phyloP scores from a whole-genome alignment of 2,113 vertebrate genomes.

The Protobothrops mucrosquamatus region DNA sequence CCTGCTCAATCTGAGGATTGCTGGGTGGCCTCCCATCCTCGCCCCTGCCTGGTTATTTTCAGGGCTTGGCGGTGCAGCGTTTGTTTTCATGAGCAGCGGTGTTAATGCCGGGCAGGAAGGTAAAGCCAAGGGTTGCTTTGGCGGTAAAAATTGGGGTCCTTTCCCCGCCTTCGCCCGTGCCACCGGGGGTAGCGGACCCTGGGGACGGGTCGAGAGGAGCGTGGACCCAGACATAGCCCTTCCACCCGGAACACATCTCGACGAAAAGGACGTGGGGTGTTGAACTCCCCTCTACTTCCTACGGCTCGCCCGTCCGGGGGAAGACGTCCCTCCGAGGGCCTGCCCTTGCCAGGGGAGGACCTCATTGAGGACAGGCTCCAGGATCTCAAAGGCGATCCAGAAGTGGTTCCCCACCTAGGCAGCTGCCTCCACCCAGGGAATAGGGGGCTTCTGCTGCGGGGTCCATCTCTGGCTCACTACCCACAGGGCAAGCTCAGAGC shows the following conservation, averaged over 20 bases:
- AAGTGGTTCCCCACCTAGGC: background rate
- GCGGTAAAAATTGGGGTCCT: too few relatives aligned
- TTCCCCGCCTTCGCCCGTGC: too few relatives aligned
- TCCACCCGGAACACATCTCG: too few relatives aligned
- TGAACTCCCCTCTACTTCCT: too few relatives aligned
- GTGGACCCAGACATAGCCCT: too few relatives aligned
- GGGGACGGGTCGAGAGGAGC: too few relatives aligned
- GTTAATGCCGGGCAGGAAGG: background rate
- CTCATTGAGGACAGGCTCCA: background rate
- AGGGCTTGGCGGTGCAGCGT: background rate
- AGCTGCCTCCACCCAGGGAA: background rate
- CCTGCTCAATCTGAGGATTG: background rate
- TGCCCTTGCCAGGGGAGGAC: background rate
- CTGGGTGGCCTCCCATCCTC: background rate
- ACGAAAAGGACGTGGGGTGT: too few relatives aligned
- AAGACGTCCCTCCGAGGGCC: too few relatives aligned
- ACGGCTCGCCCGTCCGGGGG: too few relatives aligned
- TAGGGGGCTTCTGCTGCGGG: background rate
- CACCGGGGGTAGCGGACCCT: too few relatives aligned
- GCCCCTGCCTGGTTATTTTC: background rate
- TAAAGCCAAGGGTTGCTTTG: background rate
- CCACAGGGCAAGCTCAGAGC: background rate
- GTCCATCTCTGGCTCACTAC: background rate
- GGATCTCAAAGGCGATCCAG: background rate
- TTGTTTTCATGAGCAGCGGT: background rate